Evolutionary conservation across 1,140 invertebrate genomes (phyloP), one percentile per base, ranked within the genome.

Genomic region (Aphelenchoides fujianensis): DNA sequence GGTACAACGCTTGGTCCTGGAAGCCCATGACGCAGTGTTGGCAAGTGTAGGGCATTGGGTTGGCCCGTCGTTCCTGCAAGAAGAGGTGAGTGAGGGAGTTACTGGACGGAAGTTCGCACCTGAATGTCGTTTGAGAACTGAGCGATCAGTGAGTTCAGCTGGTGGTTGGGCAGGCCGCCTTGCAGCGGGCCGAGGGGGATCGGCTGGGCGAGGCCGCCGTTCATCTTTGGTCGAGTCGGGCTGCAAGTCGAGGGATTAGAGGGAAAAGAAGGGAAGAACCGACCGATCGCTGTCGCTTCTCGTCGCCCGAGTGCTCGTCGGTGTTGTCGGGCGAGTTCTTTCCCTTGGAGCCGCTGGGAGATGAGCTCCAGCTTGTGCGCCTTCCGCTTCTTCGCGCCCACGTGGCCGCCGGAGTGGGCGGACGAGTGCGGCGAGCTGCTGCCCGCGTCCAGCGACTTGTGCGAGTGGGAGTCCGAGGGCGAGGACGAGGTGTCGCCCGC

Each of bases 1-100:
- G 91, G 86, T 94, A 94, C 89, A 98, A 91, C 5, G 93, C 89
- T 32, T 90, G 88, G 82, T 97, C 92, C n/a, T 89, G 89, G 61
- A 79, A 82, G n/a, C 70, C 71, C 30, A 78, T 79, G 32, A 62
- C 63, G 53, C 79, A 79, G 23, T 78, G 79, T 61, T 82, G 70
- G 54, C 80, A 82, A 68, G 57, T 59, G 34, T 76, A 76, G 19
- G 68, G 71, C 53, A 31, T 7, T 32, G 23, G 5, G 12, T 16
- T 59, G 5, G 55, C 5, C 55, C 19, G 55, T 19, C 55, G 55
- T 30, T 59, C 19, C 55, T 59, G 23, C 5, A 59, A 59, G 5
- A 59, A 16, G 27, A 59, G 34, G 55, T 59, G 28, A 5, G 34
- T 48, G 7, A 7, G 7, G 55, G 7, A 7, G 55, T 19, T 5